Evolutionary conservation across 2,797 vertebrate species (phyloP).

Genomic region (Enteromius mattozi): DNA sequence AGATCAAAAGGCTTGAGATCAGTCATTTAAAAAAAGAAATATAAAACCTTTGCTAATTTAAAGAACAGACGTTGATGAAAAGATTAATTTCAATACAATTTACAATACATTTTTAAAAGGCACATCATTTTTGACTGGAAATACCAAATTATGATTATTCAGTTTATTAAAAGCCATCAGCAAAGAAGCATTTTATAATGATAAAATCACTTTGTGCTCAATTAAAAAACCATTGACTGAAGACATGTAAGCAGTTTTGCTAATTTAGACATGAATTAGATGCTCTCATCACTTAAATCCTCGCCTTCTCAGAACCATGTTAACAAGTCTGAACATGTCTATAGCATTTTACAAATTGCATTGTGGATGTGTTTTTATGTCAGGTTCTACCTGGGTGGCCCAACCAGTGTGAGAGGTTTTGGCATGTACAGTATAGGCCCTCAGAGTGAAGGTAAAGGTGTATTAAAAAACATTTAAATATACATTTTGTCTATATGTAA

Average conservation of each 20-base stretch:
- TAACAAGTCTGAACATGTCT: not conserved
- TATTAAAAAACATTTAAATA: not conserved
- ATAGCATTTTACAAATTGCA: not conserved
- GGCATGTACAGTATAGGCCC: conserved; percentile 98
- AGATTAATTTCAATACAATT: not conserved
- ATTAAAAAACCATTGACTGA: too few species aligned
- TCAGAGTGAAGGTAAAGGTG: conserved; percentile 91
- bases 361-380: conserved; percentile 17
- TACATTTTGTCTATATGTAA: not conserved
- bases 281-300: not conserved
- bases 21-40: not conserved
- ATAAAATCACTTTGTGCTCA: not conserved
- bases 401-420: conserved; percentile 94
- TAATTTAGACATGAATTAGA: not conserved
- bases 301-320: too few species aligned
- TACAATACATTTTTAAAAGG: not conserved
- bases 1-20: not conserved
- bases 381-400: conserved; percentile 96
- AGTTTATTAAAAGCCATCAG: not conserved
- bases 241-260: not conserved
- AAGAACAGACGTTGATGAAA: not conserved
- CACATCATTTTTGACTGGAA: not conserved
- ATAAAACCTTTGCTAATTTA: not conserved
- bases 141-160: not conserved
- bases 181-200: not conserved